Conservation (phyloP, 2,113 vertebrate genomes). For the Xyliphius kryptos region DNA sequence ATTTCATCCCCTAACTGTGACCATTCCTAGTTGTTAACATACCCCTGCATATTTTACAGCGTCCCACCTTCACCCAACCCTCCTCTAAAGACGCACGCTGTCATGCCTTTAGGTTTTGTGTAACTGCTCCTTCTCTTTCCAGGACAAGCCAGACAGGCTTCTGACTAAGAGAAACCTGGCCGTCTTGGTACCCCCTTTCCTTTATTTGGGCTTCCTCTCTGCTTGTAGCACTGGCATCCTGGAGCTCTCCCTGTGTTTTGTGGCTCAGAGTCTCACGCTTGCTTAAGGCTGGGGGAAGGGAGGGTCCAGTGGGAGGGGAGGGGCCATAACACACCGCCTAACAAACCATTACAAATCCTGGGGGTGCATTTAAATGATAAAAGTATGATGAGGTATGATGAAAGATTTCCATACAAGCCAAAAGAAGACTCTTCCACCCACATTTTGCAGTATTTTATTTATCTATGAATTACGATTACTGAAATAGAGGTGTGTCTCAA, state of each 20-base stretch:
- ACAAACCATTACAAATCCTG: slow-evolving; percentile 30
- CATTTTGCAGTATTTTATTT: too few relatives aligned
- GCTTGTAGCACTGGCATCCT: slow-evolving; percentile 47
- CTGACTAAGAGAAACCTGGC: slow-evolving; percentile 85
- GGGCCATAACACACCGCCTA: background rate
- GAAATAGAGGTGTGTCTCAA: too few relatives aligned
- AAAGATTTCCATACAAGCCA: background rate
- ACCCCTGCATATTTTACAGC: too few relatives aligned
- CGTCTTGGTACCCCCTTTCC: slow-evolving; percentile 76
- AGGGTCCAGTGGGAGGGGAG: too few relatives aligned
- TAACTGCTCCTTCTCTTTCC: slow-evolving; percentile 64
- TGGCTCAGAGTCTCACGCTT: slow-evolving; percentile 36
- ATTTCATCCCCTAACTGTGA: too few relatives aligned
- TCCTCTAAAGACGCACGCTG: slow-evolving; percentile 19
- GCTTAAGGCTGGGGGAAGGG: slow-evolving; percentile 23
- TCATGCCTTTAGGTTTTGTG: slow-evolving; percentile 40
- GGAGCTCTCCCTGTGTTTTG: slow-evolving; percentile 36
- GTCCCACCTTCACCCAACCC: background rate
- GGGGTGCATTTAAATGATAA: slow-evolving; percentile 39
- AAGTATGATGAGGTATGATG: background rate
- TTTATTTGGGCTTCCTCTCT: slow-evolving; percentile 61
- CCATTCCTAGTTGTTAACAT: too few relatives aligned
- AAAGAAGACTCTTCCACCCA: too few relatives aligned
- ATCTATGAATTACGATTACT: too few relatives aligned
- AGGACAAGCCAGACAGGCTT: slow-evolving; percentile 84